Conservation (phyloP, 2,113 vertebrate species). For the Corythornis cristatus region DNA sequence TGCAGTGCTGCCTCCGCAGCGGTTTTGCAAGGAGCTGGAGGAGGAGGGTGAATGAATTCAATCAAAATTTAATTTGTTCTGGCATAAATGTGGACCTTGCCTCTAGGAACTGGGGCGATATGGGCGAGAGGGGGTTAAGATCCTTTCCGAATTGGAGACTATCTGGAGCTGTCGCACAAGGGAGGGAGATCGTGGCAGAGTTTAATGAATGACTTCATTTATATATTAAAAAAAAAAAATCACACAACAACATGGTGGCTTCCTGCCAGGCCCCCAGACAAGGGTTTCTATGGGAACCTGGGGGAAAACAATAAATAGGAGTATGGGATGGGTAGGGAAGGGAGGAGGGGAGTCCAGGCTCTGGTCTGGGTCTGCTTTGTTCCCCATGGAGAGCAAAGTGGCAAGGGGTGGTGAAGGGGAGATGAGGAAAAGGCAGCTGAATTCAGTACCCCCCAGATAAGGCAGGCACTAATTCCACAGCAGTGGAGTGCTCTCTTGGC, state of each 20-base stretch:
- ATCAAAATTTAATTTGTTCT: neutral
- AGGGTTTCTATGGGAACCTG: slow-evolving; percentile 65
- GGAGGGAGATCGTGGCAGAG: slow-evolving; percentile 43
- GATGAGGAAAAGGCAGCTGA: neutral
- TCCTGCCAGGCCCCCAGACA: slow-evolving; percentile 63
- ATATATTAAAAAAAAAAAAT: slow-evolving; percentile 37
- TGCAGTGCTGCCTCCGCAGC: neutral
- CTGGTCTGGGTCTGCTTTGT: neutral
- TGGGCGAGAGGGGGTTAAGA: neutral
- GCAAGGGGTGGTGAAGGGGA: neutral
- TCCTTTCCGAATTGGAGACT: neutral
- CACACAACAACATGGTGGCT: slow-evolving; percentile 34
- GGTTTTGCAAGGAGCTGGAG: neutral
- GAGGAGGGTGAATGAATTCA: neutral
- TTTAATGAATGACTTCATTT: slow-evolving; percentile 75
- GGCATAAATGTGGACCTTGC: neutral
- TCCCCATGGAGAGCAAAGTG: neutral
- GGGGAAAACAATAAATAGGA: slow-evolving; percentile 69
- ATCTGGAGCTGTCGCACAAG: slow-evolving; percentile 29
- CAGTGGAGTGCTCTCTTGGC: neutral
- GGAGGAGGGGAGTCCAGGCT: slow-evolving; percentile 4
- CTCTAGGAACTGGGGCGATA: rapidly evolving
- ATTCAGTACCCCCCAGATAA: neutral
- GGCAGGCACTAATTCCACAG: neutral
- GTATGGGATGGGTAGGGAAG: slow-evolving; percentile 6